Evolutionary conservation across 2,888 invertebrate genomes (phyloP).

Genomic region (Tiliacea citrago): DNA sequence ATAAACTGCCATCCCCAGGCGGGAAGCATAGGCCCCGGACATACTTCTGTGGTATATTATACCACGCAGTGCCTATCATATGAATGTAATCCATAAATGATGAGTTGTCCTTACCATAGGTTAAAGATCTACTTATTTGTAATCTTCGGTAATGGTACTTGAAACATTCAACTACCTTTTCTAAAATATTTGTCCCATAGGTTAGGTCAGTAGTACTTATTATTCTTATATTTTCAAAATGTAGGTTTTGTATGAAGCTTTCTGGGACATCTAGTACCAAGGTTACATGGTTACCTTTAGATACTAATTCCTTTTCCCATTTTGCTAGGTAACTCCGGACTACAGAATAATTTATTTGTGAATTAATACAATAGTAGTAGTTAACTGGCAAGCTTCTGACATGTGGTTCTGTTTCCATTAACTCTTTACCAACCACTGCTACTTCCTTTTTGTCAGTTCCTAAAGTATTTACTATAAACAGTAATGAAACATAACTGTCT

Average conservation of each 20-base stretch:
- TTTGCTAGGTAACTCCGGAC: conserved; percentile 67
- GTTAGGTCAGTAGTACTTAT: conserved; percentile 57
- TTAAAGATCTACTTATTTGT: conserved; percentile 69
- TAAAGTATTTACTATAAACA: conserved; percentile 67
- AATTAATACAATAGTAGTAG: conserved; percentile 67
- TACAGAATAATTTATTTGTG: conserved; percentile 64
- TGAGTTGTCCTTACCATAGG: conserved; percentile 63
- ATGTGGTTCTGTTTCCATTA: conserved; percentile 56
- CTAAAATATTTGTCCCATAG: conserved; percentile 64
- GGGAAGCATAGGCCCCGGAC: conserved; percentile 67
- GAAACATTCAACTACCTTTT: conserved; percentile 70
- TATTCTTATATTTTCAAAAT: conserved; percentile 69
- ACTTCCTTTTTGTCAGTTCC: conserved; percentile 70
- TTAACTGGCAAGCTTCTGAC: conserved; percentile 69
- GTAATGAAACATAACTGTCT: conserved; percentile 69
- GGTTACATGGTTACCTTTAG: conserved; percentile 59
- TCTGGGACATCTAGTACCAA: conserved; percentile 69
- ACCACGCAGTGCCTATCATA: conserved; percentile 73
- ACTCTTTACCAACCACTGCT: conserved; percentile 68
- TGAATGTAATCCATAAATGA: conserved; percentile 68
- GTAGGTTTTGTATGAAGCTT: conserved; percentile 52
- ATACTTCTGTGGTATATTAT: conserved; percentile 67
- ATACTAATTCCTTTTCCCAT: conserved; percentile 69
- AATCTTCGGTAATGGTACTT: conserved; percentile 74
- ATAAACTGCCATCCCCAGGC: conserved; percentile 65